phyloP scores from a whole-genome alignment of 2,113 vertebrate species.

The Labrus mixtus region DNA sequence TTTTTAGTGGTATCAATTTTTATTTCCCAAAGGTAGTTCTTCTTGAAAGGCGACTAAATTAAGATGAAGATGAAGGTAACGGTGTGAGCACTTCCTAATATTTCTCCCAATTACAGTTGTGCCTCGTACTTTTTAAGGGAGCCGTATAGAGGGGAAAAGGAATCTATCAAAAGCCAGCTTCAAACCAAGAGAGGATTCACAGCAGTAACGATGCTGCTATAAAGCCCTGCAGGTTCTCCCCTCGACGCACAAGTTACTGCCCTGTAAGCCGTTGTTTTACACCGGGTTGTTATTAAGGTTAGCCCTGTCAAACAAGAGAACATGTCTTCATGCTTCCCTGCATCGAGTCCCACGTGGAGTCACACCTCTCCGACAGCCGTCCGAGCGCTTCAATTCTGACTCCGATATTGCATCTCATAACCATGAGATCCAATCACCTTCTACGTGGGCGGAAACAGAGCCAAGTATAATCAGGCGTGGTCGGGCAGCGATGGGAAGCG shows the following conservation, averaged over 20 bases:
- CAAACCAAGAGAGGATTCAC: constrained; percentile 21
- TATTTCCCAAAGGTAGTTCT: constrained; percentile 59
- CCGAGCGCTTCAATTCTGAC: constrained; percentile 42
- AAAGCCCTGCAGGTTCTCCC: constrained; percentile 12
- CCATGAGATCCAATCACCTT: constrained; percentile 60
- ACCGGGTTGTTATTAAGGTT: constrained; percentile 36
- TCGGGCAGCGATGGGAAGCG: constrained; percentile 53
- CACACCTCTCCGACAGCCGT: constrained; percentile 29
- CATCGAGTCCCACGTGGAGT: constrained; percentile 38
- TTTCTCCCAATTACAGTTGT: constrained; percentile 56
- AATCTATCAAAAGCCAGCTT: constrained; percentile 1
- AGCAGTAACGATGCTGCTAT: constrained; percentile 15
- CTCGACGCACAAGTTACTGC: constrained; percentile 9
- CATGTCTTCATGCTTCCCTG: constrained; percentile 44
- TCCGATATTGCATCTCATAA: constrained; percentile 51
- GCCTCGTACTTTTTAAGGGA: constrained; percentile 17
- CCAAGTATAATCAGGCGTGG: constrained; percentile 61
- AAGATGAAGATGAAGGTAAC: constrained; percentile 56
- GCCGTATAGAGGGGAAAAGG: not conserved
- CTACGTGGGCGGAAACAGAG: constrained; percentile 46
- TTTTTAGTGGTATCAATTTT: constrained; percentile 49
- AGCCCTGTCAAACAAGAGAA: constrained; percentile 40
- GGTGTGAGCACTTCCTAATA: constrained; percentile 47
- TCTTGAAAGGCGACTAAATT: constrained; percentile 64
- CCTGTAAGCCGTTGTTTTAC: constrained; percentile 23